A percentile compares a stretch with the other conserved stretches of the same genome.
Conservation (phyloP, 2,113 vertebrate genomes). For the Oxyura jamaicensis region DNA sequence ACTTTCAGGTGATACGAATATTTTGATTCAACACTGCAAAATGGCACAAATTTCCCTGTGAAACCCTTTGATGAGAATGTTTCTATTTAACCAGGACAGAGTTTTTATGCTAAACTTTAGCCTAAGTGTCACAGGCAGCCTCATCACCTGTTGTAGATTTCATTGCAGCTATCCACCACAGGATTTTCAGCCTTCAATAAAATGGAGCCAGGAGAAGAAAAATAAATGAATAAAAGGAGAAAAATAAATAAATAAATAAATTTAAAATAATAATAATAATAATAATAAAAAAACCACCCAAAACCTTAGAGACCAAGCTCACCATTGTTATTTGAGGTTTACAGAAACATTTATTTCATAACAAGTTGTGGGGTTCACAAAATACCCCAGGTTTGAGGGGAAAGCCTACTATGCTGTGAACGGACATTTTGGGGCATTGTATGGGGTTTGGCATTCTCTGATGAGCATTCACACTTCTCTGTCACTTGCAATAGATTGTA, state of each 20-base stretch:
- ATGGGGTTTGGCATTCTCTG: background rate
- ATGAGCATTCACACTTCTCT: background rate
- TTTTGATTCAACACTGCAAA: background rate
- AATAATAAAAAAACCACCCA: background rate
- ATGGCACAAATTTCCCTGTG: background rate
- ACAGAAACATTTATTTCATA: background rate
- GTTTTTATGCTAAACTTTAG: background rate
- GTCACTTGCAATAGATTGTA: background rate
- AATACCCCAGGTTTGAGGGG: background rate
- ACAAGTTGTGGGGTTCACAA: background rate
- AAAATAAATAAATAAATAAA: too few relatives aligned
- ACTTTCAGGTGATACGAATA: background rate
- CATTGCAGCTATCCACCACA: background rate
- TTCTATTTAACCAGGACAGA: background rate
- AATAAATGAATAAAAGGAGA: background rate
- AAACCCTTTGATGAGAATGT: background rate
- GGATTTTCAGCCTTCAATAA: background rate
- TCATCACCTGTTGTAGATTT: background rate
- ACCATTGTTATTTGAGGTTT: fast-evolving
- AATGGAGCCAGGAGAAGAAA: background rate
- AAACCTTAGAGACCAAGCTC: background rate
- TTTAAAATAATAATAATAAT: too few relatives aligned
- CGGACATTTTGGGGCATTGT: background rate
- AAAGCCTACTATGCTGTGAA: background rate
- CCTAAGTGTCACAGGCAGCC: background rate